A percentile compares a stretch with the other conserved stretches of the same genome.
Conservation (phyloP, 2,888 invertebrate species). For the Andricus curvator region DNA sequence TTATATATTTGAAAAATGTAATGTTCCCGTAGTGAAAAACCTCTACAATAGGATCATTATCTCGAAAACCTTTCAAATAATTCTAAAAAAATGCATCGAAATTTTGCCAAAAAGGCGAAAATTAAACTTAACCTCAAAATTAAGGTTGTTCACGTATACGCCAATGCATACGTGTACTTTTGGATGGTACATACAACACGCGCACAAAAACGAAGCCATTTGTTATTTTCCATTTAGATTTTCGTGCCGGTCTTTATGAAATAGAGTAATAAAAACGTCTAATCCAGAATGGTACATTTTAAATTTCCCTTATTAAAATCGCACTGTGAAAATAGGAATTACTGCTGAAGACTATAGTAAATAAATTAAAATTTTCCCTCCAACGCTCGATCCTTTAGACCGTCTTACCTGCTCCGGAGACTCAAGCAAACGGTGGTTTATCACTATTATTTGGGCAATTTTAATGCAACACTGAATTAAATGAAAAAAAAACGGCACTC, state of each 20-base stretch:
- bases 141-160: not conserved
- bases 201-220: not conserved
- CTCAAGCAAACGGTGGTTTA: not conserved
- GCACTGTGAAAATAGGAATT: not conserved
- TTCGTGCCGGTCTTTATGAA: not conserved
- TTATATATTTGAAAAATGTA: not conserved
- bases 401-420: conserved; percentile 19
- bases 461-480: not conserved
- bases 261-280: not conserved
- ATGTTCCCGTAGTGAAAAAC: not conserved
- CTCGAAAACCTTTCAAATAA: not conserved
- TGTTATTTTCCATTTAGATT: not conserved
- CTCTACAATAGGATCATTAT: not conserved
- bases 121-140: conserved; percentile 26
- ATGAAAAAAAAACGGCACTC: not conserved
- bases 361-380: conserved; percentile 1
- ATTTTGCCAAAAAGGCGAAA: not conserved
- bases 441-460: not conserved
- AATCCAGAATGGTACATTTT: not conserved
- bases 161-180: conserved; percentile 9
- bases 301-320: not conserved
- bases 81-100: not conserved
- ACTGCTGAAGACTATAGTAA: not conserved
- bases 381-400: not conserved
- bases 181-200: not conserved